Evolutionary conservation across 2,888 invertebrate genomes (phyloP), one percentile per base, ranked within the genome.

Genomic region (Galerucella nymphaeae): DNA sequence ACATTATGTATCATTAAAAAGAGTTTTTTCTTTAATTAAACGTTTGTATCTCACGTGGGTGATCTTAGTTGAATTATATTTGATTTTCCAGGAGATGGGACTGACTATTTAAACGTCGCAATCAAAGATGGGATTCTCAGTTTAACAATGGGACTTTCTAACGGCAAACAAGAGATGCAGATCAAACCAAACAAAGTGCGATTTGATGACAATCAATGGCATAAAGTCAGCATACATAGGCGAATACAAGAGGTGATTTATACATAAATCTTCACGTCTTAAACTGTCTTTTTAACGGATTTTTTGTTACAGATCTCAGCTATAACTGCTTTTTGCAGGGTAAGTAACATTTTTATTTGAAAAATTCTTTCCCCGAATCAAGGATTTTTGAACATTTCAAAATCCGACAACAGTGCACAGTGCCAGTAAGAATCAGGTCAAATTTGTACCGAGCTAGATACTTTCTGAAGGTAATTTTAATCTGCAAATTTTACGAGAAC

Each of bases 181-280:
- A 95, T 96, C 82, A 95, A 93, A 84, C 96, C 96, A 0, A 91
- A 94, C 63, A 93, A 93, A 86, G 93, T 96, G 41, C 91, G 96
- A 65, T 97, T 98, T 86, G 97, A 98, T 85, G 98, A 98, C 87
- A 96, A 97, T 87, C 95, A 96, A 85, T 98, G 97, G 97, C 98
- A 98, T 86, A 95, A 95, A 87, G 92, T 98, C 70, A 93, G 94
- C 70, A 94, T 98, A 3, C 94, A 95, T 83, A 89, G 98, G 74
- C 91, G 94, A 83, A 95, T 97, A 80, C 96, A 96, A 87, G 96
- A 97, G 93, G 96, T 96, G 86, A 87, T 18, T 18, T 30, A 30
- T 5, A 8, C 5, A 30, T 8, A 8, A 30, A 30, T 30, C 8
- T 30, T 30, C 5, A 30, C 4, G 10, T 58, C 20, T 13, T 23